Base-by-base conservation (phyloP, 2,797 vertebrate genomes). In the Sylvilagus floridanus region DNA sequence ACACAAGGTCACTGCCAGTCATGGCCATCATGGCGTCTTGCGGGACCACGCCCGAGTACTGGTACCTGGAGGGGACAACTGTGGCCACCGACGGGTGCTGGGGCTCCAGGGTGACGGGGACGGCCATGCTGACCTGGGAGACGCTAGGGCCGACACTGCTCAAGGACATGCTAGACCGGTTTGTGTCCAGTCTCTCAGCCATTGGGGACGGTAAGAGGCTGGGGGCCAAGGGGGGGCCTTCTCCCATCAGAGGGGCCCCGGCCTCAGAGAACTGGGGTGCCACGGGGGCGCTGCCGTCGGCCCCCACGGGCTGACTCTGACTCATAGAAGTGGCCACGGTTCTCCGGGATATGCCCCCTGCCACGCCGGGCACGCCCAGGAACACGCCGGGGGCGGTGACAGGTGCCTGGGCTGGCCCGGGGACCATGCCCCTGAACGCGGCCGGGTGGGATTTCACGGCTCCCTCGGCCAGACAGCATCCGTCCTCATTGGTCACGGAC, bases 261-360 rank as follows among this genome's bases (percentile, higher is more conserved):
- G 47, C 10, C 16, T 9, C 69, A 5, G 63, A 83, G 30, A 26
- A 47, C 22, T 7, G 37, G 24, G 50, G 4, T 16, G 84, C 14
- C 5, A 0, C 1, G 5, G 88, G 14, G 52, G 4, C 50, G 22
- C 3, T 0, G 28, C 37, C 35, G 2, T 5, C 1, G 19, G 47
- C 24, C 4, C 1, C 47, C 9, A 16, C 76, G 68, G 52, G 19
- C 0, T 16, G 90, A 24, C 62, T 12, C 1, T 63, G 95, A 72
- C 42, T 26, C 52, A 30, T 0, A 6, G 42, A 50, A 12, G 37
- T 10, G 0, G 30, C 35, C 21, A 13, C 21, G 6, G 16, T 35
- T 32, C 63, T n/a, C 82, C 8, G 32, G n/a, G 65, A 54, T 13
- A 57, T 16, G 5, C 5, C 69, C 57, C 50, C 35, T 24, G 26